These are phyloP conservation scores for Brachyhypopomus gauderio DNA, from an alignment of 2,113 vertebrate genomes.

Conservation along the genomic window DNA sequence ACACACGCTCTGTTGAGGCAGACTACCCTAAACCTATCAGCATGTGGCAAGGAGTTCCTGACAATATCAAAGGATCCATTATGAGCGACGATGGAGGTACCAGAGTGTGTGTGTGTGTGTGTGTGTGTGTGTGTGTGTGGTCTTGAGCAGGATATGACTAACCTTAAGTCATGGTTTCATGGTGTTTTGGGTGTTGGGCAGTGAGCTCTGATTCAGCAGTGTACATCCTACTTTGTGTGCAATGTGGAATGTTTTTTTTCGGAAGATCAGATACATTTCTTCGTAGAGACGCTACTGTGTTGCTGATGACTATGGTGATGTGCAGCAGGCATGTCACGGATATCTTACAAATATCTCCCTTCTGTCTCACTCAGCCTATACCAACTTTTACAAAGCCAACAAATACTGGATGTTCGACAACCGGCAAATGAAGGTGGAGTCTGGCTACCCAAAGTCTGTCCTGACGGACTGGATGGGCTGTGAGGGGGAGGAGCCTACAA, in stretches of 20 bases:
- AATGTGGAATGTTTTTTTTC: background rate
- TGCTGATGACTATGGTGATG: background rate
- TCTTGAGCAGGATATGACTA: conserved; percentile 33
- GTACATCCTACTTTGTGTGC: conserved; percentile 29
- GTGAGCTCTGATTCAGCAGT: conserved; percentile 67
- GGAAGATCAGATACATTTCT: background rate
- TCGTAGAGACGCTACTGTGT: background rate
- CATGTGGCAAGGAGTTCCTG: conserved; percentile 86
- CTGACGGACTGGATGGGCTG: conserved; percentile 90
- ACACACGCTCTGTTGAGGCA: conserved; percentile 76
- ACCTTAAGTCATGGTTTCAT: background rate
- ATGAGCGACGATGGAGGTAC: conserved; percentile 87
- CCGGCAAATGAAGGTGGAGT: conserved; percentile 87
- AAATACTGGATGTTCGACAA: conserved; percentile 95
- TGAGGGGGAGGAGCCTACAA: conserved; percentile 68
- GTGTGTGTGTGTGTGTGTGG: background rate
- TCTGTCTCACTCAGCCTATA: conserved; percentile 75
- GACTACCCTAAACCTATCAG: conserved; percentile 87
- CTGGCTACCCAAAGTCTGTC: conserved; percentile 86
- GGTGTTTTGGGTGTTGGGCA: conserved; percentile 27
- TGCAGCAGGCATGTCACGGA: too few relatives aligned
- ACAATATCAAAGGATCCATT: conserved; percentile 82
- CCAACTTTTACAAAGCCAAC: conserved; percentile 91
- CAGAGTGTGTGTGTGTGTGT: background rate
- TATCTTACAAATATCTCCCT: background rate